Percentiles rank a stretch among this genome's conserved stretches.
These are phyloP conservation scores for Melanotaenia maccullochi DNA, from an alignment of 2,797 vertebrate species.

Conservation along the genomic window DNA sequence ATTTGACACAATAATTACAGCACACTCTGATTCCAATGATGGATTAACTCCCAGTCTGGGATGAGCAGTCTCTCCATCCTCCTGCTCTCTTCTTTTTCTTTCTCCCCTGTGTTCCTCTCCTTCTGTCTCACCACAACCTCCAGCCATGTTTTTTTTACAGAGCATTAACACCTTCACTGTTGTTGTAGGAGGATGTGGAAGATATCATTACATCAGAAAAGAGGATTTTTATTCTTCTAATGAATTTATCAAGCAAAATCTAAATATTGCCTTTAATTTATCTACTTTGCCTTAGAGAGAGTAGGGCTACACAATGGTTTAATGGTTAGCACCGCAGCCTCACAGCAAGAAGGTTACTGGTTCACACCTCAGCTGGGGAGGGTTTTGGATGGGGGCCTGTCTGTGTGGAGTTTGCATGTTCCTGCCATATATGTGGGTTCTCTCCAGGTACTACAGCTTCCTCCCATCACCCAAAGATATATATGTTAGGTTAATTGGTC, in stretches of 20 bases:
- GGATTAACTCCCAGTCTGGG: conserved; percentile 87
- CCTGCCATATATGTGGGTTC: no score
- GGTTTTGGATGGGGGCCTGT: no score
- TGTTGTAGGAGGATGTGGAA: conserved; percentile 30
- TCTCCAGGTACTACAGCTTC: no score
- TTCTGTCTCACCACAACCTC: conserved; percentile 53
- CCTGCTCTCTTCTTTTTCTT: conserved; percentile 43
- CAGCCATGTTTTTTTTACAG: conserved; percentile 33
- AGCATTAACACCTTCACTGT: conserved; percentile 36
- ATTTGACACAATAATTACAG: conserved; percentile 91
- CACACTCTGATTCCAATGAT: conserved; percentile 89
- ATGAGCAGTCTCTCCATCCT: conserved; percentile 71
- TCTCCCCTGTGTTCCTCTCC: conserved; percentile 30
- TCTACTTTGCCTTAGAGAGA: no score
- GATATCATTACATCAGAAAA: conserved; percentile 33
- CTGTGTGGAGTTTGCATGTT: no score
- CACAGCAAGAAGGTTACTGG: no score
- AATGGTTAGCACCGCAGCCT: no score
- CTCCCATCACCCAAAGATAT: no score
- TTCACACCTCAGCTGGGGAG: no score
- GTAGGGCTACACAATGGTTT: no score
- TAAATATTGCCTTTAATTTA: not conserved
- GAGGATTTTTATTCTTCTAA: conserved; percentile 7
- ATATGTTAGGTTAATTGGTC: no score
- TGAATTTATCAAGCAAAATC: conserved; percentile 7